Conservation (phyloP, 2,113 vertebrate species). For the Seriola aureovittata region DNA sequence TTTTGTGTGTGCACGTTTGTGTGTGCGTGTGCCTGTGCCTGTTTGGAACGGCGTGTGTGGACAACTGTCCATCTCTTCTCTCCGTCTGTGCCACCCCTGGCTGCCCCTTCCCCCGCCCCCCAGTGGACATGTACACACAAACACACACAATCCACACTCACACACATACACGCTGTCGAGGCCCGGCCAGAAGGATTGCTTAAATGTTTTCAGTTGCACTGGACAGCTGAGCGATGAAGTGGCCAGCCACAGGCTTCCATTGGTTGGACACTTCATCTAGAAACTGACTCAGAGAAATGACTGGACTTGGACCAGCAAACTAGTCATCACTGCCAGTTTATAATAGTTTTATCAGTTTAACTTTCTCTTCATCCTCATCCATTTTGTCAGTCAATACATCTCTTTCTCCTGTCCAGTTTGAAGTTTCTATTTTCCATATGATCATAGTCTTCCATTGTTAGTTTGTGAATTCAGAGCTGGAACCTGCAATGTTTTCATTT, state of each 20-base stretch:
- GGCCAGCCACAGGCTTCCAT: conserved; percentile 76
- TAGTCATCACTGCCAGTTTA: conserved; percentile 73
- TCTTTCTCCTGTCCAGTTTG: conserved; percentile 40
- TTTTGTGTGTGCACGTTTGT: conserved; percentile 47
- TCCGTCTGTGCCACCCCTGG: conserved; percentile 84
- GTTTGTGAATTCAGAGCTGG: conserved; percentile 7
- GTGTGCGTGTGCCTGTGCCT: conserved; percentile 44
- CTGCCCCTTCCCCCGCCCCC: conserved; percentile 71
- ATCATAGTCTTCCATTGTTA: background rate
- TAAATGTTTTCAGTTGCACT: conserved; percentile 80
- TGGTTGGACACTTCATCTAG: conserved; percentile 78
- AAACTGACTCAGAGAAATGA: conserved; percentile 82
- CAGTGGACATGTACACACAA: conserved; percentile 50
- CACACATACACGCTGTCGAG: conserved; percentile 39
- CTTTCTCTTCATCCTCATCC: conserved; percentile 71
- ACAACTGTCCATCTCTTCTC: conserved; percentile 81
- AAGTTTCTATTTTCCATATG: conserved; percentile 36
- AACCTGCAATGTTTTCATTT: background rate
- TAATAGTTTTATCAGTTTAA: conserved; percentile 79
- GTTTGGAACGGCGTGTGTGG: conserved; percentile 69
- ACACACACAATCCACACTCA: conserved; percentile 39
- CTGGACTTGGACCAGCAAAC: conserved; percentile 73
- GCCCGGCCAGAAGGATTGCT: conserved; percentile 76
- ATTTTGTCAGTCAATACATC: conserved; percentile 50
- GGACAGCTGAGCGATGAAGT: conserved; percentile 82